Evolutionary conservation across 2,113 vertebrate genomes (phyloP).

Genomic region (Xiphias gladius): DNA sequence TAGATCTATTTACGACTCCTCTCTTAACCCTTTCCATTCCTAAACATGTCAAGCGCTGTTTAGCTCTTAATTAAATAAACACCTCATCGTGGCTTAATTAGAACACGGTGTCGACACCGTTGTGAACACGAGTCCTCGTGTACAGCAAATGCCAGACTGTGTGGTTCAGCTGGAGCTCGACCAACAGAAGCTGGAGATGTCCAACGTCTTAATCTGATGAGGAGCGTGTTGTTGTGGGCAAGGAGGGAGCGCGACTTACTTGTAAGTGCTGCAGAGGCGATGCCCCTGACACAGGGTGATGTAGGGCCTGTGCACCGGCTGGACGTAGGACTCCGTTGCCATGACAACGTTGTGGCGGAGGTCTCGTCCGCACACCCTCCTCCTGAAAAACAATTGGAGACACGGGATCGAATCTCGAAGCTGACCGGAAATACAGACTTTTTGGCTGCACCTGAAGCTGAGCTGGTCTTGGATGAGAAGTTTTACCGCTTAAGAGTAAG

Average conservation of each 20-base stretch:
- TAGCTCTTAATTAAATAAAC: constrained; percentile 34
- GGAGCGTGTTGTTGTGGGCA: not conserved
- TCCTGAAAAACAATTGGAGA: constrained; percentile 75
- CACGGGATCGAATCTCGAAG: constrained; percentile 11
- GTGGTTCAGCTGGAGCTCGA: not conserved
- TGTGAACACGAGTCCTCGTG: not conserved
- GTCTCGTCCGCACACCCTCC: constrained; percentile 85
- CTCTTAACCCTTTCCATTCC: constrained; percentile 19
- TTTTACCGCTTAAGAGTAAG: not conserved
- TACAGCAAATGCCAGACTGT: not conserved
- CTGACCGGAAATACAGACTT: not conserved
- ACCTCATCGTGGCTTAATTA: constrained; percentile 5
- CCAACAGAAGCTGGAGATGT: not conserved
- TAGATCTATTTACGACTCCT: constrained; percentile 21
- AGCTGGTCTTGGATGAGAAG: constrained; percentile 3
- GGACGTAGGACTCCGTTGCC: constrained; percentile 86
- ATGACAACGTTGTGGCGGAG: constrained; percentile 48
- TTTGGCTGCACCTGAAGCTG: not conserved
- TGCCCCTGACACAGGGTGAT: constrained; percentile 91
- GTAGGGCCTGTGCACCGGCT: constrained; percentile 92
- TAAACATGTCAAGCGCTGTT: constrained; percentile 52
- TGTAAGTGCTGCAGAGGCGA: constrained; percentile 94
- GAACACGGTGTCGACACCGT: not conserved
- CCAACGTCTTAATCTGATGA: not conserved
- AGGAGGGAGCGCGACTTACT: constrained; percentile 78